Base-by-base conservation (phyloP, 92 coral and sea anemone species). In the Zoanthus gigantus region DNA sequence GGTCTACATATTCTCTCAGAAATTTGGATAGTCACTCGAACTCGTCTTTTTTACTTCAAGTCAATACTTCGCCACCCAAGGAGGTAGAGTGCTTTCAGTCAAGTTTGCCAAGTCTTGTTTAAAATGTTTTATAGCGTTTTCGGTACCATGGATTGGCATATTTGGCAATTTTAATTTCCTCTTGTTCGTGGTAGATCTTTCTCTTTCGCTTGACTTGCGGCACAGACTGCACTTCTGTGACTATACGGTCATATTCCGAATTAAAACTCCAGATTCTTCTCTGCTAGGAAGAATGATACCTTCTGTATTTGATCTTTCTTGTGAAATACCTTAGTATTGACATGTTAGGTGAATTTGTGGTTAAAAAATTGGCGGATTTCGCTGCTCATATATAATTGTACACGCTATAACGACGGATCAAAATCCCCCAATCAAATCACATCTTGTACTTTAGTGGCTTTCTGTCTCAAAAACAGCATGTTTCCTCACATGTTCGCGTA, bases 81-180 rank as follows among this genome's bases (percentile, higher is more conserved):
- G 85, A 32, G 79, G 89, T 37, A 89, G 71, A 75, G 92, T 76
- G 56, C 92, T 89, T 74, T 89, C 85, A 75, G 69, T 72, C 89
- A 89, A 85, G 75, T 76, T 83, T 83, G 85, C 85, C 79, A 74
- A 89, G 89, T 89, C 92, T 46, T 61, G 89, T 89, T 72, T 53
- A 77, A 89, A 84, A 47, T 71, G 85, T 75, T 61, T 84, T 60
- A 89, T 63, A 76, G 89, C 79, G 84, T 50, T 84, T 89, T 50
- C 84, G 45, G 57, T 74, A 42, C 89, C 89, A 76, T 89, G 71
- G 23, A 69, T 83, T 84, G 77, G 91, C 87, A 81, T 53, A 53
- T 53, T 53, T 53, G 58, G 58, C 58, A 53, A 53, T 53, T 53
- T 53, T 53, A 53, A 53, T 53, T 53, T 53, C 6, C 58, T 53